Conservation (phyloP, 2,113 vertebrate species). For the Sigmodon hispidus region DNA sequence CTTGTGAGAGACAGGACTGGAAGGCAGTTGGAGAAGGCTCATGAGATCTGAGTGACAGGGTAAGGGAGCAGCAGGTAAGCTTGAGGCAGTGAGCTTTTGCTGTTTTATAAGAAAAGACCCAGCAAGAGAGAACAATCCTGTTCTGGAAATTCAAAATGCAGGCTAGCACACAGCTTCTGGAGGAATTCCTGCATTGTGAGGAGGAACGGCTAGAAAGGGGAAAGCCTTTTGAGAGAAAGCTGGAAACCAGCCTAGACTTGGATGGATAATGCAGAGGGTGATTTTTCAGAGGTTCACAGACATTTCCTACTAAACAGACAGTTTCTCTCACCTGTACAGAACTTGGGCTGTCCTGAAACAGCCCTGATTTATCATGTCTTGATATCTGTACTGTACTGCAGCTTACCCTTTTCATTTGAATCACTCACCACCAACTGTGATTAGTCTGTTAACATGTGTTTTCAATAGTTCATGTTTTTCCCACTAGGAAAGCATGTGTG, state of each 20-base stretch:
- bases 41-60: not conserved
- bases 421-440: not conserved
- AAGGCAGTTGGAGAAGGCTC: not conserved
- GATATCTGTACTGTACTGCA: too few relatives aligned
- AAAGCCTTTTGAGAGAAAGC: not conserved
- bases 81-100: not conserved
- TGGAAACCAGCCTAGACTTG: not conserved
- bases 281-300: not conserved
- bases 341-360: not conserved
- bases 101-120: not conserved
- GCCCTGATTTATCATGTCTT: not conserved
- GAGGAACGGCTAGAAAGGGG: not conserved
- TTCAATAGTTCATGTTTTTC: not conserved
- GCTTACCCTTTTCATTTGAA: not conserved
- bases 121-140: not conserved
- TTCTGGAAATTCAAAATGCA: not conserved
- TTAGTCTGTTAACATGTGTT: not conserved
- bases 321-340: not conserved
- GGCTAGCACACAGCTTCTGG: not conserved
- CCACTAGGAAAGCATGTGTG: not conserved
- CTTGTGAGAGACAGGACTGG: not conserved
- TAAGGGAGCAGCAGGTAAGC: not conserved
- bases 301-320: not conserved
- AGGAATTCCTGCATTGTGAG: not conserved
- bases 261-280: not conserved